These are phyloP conservation scores for Dinomys branickii DNA, from an alignment of 2,113 vertebrate species.

Conservation along the genomic window DNA sequence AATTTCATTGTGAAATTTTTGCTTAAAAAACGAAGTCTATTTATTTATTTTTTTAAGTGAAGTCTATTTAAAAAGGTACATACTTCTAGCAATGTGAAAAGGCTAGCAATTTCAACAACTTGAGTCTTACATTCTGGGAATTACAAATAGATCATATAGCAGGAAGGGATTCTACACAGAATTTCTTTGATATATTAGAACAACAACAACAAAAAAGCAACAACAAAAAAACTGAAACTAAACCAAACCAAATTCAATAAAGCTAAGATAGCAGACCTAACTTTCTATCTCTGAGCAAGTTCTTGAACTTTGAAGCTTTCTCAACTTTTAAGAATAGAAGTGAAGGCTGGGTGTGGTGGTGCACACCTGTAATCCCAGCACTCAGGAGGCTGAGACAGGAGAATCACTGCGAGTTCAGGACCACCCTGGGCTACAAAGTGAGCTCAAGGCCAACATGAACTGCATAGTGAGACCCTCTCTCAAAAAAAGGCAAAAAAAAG, in stretches of 20 bases:
- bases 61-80: background rate
- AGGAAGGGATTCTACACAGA: background rate
- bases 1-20: background rate
- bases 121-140: constrained; percentile 38
- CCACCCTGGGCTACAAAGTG: too few species aligned
- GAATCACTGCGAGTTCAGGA: too few species aligned
- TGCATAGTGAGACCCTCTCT: too few species aligned
- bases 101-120: constrained; percentile 27
- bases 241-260: background rate
- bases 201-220: constrained; percentile 13
- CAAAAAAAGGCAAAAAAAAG: too few species aligned
- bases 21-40: background rate
- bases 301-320: background rate
- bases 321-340: background rate
- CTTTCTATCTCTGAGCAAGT: constrained; percentile 21
- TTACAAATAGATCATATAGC: background rate
- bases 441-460: too few species aligned
- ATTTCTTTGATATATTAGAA: background rate
- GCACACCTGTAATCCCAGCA: too few species aligned
- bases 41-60: background rate
- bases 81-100: constrained; percentile 51
- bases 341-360: background rate
- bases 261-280: constrained; percentile 19
- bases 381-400: too few species aligned
- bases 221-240: background rate